These are phyloP conservation scores for Caerostris darwini DNA, from an alignment of 1,140 invertebrate species.

Conservation along the genomic window DNA sequence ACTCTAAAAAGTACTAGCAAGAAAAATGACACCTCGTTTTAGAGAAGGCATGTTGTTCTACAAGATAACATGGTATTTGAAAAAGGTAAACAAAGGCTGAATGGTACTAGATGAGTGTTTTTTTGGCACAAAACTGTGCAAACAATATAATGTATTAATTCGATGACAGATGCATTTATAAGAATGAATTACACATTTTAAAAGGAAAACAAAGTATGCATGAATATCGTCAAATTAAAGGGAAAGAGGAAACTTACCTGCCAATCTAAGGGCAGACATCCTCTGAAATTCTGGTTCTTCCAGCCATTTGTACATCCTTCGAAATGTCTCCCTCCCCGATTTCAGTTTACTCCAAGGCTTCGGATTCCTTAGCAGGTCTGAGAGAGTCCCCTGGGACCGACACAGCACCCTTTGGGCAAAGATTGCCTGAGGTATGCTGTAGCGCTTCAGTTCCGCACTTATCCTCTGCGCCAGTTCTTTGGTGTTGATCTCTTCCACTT, in stretches of 20 bases:
- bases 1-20: too few relatives aligned
- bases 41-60: too few relatives aligned
- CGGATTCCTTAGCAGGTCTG: constrained; percentile 97
- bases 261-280: constrained; percentile 98
- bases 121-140: too few relatives aligned
- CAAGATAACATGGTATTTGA: too few relatives aligned
- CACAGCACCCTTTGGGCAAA: constrained; percentile 99
- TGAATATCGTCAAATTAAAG: neutral
- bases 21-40: too few relatives aligned
- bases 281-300: constrained; percentile 99
- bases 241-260: constrained; percentile 88
- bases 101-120: too few relatives aligned
- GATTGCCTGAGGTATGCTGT: constrained; percentile 99
- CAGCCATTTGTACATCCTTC: constrained; percentile 99
- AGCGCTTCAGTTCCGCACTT: constrained; percentile 98
- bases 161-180: too few relatives aligned
- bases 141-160: too few relatives aligned
- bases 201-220: too few relatives aligned
- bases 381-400: constrained; percentile 98
- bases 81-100: too few relatives aligned
- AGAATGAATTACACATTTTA: too few relatives aligned
- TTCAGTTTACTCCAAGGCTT: constrained; percentile 99
- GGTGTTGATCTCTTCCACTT: constrained; percentile 98
- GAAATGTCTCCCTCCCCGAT: constrained; percentile 98
- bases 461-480: constrained; percentile 99